Evolutionary conservation across 1,140 invertebrate species (phyloP).

Genomic region (Ceratina calcarata): DNA sequence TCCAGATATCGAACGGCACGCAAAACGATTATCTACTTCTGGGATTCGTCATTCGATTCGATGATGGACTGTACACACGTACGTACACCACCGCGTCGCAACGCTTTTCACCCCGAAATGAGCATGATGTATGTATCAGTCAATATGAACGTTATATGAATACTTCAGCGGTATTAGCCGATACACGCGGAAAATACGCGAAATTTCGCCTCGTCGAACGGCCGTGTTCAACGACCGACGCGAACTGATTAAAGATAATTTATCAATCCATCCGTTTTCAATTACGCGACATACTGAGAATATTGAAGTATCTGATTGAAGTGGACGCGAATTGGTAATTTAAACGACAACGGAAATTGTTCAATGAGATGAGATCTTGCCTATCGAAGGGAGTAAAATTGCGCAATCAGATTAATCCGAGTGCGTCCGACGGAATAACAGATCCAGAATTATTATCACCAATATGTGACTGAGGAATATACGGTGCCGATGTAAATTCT

Average conservation of each 20-base stretch:
- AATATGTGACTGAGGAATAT: not conserved
- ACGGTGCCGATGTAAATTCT: no score
- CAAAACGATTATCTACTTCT: conserved; percentile 63
- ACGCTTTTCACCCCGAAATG: conserved; percentile 24
- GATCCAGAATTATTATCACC: not conserved
- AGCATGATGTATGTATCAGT: conserved; percentile 48
- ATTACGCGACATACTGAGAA: not conserved
- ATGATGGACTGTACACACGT: not conserved
- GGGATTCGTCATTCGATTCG: conserved; percentile 53
- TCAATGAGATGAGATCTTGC: not conserved
- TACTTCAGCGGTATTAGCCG: conserved; percentile 48
- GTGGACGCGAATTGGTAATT: not conserved
- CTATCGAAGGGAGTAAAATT: not conserved
- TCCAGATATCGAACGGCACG: conserved; percentile 30
- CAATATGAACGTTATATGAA: conserved; percentile 42
- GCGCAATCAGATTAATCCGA: not conserved
- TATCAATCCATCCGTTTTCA: conserved; percentile 2
- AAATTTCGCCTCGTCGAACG: conserved; percentile 31
- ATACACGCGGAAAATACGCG: conserved; percentile 16
- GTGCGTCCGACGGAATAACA: not conserved
- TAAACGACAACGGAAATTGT: not conserved
- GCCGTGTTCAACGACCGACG: not conserved
- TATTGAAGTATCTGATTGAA: not conserved
- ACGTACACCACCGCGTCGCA: no score
- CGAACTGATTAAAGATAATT: conserved; percentile 5